Evolutionary conservation across 2,888 invertebrate genomes (phyloP), one percentile per base, ranked within the genome.

Genomic region (Tridacna crocea): DNA sequence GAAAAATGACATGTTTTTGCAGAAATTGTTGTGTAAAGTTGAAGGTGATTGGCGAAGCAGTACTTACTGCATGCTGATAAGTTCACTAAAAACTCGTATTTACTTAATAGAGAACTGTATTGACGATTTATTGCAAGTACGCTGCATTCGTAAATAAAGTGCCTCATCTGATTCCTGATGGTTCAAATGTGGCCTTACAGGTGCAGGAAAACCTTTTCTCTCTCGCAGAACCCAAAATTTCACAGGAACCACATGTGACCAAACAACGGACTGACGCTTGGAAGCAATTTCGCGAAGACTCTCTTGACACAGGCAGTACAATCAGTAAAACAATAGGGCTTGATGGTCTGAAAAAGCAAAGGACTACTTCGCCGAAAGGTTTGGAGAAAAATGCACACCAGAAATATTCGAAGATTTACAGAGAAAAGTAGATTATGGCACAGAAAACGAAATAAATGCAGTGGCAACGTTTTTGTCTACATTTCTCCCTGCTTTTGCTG

Each of bases 271-370:
- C 76, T n/a, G 51, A 66, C 4, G 36, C 26, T 26, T 84, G 75
- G 74, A 47, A 36, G 66, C 10, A 76, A 17, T 4, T 73, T 51
- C 19, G 80, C 1, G 66, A 76, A 11, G 15, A 24, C 17, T 68
- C 66, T 55, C n/a, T 76, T 15, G 75, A 80, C 13, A 83, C 80
- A 12, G 80, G 80, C 3, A 83, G 83, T 47, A 83, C 74, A 4
- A 58, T 75, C 11, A 51, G 75, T n/a, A 75, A 70, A 48, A 77
- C 83, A 10, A 48, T 83, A n/a, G 80, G 83, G 24, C 60, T 83
- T 11, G 79, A 79, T 1, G 61, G 72, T 36, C 65, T 83, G 60
- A 83, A 83, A 51, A 22, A 24, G 26, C 83, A 79, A 66, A 60
- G 24, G 15, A 51, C 10, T 22, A 66, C 36, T 22, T 79, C 46